Percentiles rank a stretch among this genome's conserved stretches.
Evolutionary conservation across 2,113 vertebrate genomes (phyloP).

Genomic region (Mormoops blainvillei): DNA sequence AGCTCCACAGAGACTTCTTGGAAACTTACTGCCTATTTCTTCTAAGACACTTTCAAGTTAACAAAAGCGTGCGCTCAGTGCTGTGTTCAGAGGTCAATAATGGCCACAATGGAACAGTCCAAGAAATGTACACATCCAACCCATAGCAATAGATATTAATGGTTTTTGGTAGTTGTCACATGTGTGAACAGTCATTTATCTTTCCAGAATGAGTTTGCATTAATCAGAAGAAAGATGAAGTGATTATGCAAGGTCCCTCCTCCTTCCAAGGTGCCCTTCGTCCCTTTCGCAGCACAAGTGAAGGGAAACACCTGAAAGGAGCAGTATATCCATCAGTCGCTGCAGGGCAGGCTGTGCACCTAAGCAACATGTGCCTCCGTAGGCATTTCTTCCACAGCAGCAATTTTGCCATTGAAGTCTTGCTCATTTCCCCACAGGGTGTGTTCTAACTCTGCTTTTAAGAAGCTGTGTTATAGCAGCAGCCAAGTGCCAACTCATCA

Average conservation of each 20-base stretch:
- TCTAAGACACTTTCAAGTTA: not conserved
- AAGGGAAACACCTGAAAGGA: not conserved
- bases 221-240: slow-evolving; percentile 28
- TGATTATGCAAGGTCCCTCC: not conserved
- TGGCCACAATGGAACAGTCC: not conserved
- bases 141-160: not conserved
- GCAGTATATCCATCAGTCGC: not conserved
- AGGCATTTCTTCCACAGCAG: not conserved
- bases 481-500: slow-evolving; percentile 10
- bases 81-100: not conserved
- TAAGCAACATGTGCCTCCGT: not conserved
- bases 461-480: not conserved
- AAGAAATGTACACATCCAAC: not conserved
- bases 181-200: not conserved
- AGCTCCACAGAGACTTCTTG: not conserved
- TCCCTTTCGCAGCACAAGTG: not conserved
- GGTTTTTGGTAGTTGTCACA: not conserved
- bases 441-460: not conserved
- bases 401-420: not conserved
- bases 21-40: not conserved
- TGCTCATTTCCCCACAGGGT: slow-evolving; percentile 1
- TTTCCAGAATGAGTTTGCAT: not conserved
- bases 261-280: slow-evolving; percentile 61
- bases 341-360: not conserved
- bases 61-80: not conserved